Conservation (phyloP, 2,888 invertebrate species). For the Asteroscopus sphinx region DNA sequence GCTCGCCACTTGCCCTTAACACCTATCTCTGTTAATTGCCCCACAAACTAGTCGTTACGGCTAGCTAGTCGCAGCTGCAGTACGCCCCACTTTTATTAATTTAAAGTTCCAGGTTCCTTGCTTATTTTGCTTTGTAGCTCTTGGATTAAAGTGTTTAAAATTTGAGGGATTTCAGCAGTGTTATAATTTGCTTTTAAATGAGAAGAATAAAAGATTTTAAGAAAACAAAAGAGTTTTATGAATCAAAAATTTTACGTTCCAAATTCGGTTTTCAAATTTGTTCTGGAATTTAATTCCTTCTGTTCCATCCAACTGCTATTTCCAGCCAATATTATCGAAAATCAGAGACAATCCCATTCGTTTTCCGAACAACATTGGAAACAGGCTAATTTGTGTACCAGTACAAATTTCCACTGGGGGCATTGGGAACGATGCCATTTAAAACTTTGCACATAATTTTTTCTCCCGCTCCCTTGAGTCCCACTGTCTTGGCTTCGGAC, state of each 20-base stretch:
- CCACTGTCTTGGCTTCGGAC: slow-evolving; percentile 35
- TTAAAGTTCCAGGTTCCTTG: slow-evolving; percentile 17
- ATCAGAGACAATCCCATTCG: slow-evolving; percentile 18
- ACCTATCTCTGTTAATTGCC: slow-evolving; percentile 47
- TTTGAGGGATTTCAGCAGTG: not conserved
- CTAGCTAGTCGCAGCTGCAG: slow-evolving; percentile 38
- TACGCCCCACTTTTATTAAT: slow-evolving; percentile 35
- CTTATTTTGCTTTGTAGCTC: slow-evolving; percentile 14
- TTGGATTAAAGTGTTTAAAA: slow-evolving; percentile 12
- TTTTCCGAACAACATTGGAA: slow-evolving; percentile 33
- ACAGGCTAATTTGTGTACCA: slow-evolving; percentile 46
- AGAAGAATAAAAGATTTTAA: not conserved
- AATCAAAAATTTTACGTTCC: slow-evolving; percentile 11
- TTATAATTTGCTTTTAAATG: no score
- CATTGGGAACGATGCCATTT: slow-evolving; percentile 54
- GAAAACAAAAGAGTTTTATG: no score
- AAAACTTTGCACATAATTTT: slow-evolving; percentile 67
- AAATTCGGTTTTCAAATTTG: slow-evolving; percentile 22
- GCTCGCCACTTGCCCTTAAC: slow-evolving; percentile 26
- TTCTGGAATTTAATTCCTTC: slow-evolving; percentile 15
- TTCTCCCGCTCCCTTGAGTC: slow-evolving; percentile 30
- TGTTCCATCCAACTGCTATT: slow-evolving; percentile 31
- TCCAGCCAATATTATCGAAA: slow-evolving; percentile 14
- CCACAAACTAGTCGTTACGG: slow-evolving; percentile 43
- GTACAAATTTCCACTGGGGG: slow-evolving; percentile 42